phyloP scores from a whole-genome alignment of 2,113 vertebrate species.

The Dipodomys stephensi region DNA sequence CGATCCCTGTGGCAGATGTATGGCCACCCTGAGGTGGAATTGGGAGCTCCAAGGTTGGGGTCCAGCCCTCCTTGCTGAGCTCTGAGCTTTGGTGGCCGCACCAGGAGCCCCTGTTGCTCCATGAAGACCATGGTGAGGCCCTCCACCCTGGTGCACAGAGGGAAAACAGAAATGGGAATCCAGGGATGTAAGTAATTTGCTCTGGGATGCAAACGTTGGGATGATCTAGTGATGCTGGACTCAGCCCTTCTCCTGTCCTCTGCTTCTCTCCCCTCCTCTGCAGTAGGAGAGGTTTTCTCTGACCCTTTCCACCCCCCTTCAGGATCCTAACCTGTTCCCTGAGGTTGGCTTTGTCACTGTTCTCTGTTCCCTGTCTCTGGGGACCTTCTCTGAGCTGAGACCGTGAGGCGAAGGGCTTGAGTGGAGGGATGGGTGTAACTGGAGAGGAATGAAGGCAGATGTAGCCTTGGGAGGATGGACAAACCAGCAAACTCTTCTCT shows the following conservation, averaged over 20 bases:
- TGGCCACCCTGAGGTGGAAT: slow-evolving; percentile 91
- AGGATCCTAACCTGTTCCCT: not conserved
- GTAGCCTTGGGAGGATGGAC: not conserved
- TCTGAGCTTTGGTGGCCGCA: not conserved
- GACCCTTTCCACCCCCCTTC: not conserved
- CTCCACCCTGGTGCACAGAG: not conserved
- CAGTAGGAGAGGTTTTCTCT: no score
- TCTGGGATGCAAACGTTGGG: not conserved
- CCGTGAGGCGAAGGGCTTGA: not conserved
- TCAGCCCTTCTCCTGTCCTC: not conserved
- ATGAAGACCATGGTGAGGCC: not conserved
- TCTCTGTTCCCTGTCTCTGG: not conserved
- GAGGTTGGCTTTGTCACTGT: not conserved
- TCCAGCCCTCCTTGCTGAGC: not conserved
- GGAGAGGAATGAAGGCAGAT: not conserved
- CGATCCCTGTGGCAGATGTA: slow-evolving; percentile 95
- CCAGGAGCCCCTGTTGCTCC: not conserved
- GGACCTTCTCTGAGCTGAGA: not conserved
- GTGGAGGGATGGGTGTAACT: not conserved
- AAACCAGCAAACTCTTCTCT: not conserved
- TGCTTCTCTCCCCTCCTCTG: not conserved
- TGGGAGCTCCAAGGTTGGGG: slow-evolving; percentile 85
- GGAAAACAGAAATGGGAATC: not conserved
- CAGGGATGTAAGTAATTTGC: not conserved
- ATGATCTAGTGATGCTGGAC: not conserved